Evolutionary conservation across 2,888 invertebrate species (phyloP).

Genomic region (Limnephilus rhombicus): DNA sequence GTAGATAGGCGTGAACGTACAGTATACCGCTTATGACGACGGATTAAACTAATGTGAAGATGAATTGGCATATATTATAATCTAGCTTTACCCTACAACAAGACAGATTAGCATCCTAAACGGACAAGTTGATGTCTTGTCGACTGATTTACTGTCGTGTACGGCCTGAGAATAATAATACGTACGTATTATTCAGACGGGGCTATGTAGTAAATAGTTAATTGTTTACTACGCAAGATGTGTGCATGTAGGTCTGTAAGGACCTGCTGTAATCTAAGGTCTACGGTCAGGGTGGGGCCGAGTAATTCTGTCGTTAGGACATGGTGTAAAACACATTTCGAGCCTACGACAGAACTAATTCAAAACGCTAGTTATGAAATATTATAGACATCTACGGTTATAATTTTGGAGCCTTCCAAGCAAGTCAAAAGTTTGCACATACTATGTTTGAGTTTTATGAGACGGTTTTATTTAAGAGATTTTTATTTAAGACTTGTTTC

Average conservation of each 20-base stretch:
- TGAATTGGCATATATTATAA: conserved; percentile 29
- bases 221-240: background rate
- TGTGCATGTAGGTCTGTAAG: background rate
- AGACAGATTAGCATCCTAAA: conserved; percentile 30
- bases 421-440: background rate
- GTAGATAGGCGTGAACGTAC: background rate
- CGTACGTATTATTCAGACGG: background rate
- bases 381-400: background rate
- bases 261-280: background rate
- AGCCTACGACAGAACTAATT: background rate
- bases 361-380: background rate
- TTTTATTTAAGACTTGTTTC: too few species aligned
- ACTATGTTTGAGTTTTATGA: too few species aligned
- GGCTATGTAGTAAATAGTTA: background rate
- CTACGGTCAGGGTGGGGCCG: background rate
- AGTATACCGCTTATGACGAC: conserved; percentile 17
- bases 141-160: conserved; percentile 32
- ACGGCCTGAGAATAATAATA: conserved; percentile 15
- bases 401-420: background rate
- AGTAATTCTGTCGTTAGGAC: background rate
- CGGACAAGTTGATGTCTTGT: conserved; percentile 21
- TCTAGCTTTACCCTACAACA: background rate
- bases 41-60: conserved; percentile 14
- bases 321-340: background rate
- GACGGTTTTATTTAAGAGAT: too few species aligned